Base-by-base conservation (phyloP, 2,888 invertebrate species). In the Ethmia dodecea region DNA sequence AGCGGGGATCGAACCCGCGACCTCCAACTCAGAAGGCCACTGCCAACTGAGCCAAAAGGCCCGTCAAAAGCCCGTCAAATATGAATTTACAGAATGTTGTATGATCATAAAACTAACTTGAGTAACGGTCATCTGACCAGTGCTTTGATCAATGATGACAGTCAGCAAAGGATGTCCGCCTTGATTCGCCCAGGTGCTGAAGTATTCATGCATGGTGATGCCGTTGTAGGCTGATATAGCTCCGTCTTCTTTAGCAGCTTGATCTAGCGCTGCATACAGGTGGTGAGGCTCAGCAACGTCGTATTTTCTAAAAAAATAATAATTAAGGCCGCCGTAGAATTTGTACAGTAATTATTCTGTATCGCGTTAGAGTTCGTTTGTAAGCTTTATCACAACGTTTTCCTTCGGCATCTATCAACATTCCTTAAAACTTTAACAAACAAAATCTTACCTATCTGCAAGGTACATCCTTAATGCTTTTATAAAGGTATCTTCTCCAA, bases 151-250 rank as follows among this genome's bases (percentile, higher is more conserved):
- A 9, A 88, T 60, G 0, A 35, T 49, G 0, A 91, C 89, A 1
- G 63, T 84, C 9, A 91, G 42, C 0, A 91, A 52, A 0, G 91
- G 92, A 55, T 88, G 90, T 1, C 91, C 91, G 35, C 86, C 70
- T 47, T 90, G 86, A 28, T 84, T 79, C 0, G 90, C 87, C 92
- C 92, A 93, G 0, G 86, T 73, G 35, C 67, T 78, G 65, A 91
- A 88, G 51, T 90, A 88, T 0, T 62, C 49, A 12, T 64, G 57
- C 15, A 86, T 58, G 1, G 74, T 64, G 31, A 88, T 45, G 34
- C 73, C 65, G 1, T 50, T 43, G 42, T 81, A 78, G 2, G 40
- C 40, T 1, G 46, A 18, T 3, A 87, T 43, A 0, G 87, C 72
- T 3, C 45, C 38, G 10, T 69, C 76, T 33, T 52, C 56, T 0